Conservation (phyloP, 2,113 vertebrate genomes). For the Catharus fuscescens region DNA sequence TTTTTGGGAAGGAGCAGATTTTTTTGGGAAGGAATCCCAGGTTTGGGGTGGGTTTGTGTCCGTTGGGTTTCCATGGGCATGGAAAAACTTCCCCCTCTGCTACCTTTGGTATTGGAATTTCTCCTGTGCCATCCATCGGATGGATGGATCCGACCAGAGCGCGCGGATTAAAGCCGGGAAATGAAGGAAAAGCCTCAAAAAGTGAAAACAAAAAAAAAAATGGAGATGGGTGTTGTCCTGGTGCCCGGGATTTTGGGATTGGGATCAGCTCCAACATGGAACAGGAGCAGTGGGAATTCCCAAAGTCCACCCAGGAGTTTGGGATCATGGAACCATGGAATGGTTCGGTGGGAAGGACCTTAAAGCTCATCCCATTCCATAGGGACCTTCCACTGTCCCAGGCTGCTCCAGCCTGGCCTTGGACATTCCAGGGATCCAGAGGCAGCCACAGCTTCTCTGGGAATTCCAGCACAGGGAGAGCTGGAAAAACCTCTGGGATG, state of each 20-base stretch:
- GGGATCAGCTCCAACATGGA: neutral
- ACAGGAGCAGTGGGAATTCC: neutral
- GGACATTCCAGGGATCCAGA: neutral
- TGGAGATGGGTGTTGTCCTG: neutral
- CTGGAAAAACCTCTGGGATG: neutral
- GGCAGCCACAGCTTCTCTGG: neutral
- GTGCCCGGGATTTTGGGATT: neutral
- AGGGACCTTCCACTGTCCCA: neutral
- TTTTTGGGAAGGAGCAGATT: neutral
- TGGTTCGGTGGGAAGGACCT: neutral
- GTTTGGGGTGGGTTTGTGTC: neutral
- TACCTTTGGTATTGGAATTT: constrained; percentile 27
- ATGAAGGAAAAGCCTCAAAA: neutral
- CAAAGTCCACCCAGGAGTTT: neutral
- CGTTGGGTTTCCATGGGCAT: rapidly evolving
- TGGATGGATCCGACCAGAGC: rapidly evolving
- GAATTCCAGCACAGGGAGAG: neutral
- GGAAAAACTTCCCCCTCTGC: neutral
- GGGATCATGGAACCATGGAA: neutral
- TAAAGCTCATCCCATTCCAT: neutral
- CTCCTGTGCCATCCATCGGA: neutral
- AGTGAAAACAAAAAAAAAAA: neutral
- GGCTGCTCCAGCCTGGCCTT: neutral
- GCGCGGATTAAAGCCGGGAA: neutral
- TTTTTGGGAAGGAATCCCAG: neutral